Evolutionary conservation across 2,113 vertebrate species (phyloP), one percentile per base, ranked within the genome.

Genomic region (Sylvietta virens): DNA sequence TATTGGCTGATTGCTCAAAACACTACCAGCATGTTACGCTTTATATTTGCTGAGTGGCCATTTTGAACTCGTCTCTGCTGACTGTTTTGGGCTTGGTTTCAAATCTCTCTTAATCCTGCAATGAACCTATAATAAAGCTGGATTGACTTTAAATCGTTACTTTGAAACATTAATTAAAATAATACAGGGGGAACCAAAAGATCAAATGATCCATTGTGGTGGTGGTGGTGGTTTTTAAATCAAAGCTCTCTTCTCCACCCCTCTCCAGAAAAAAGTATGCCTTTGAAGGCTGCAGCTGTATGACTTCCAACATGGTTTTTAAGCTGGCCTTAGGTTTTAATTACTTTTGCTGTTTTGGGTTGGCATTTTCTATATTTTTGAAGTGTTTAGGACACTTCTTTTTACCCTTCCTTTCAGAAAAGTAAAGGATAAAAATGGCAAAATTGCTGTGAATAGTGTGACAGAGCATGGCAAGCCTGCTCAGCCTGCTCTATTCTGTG

Each of bases 71-170:
- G 66, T 83, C 94, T 97, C 86, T 98, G 96, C 95, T 98, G 96
- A 97, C 93, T 97, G 51, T 45, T 35, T 91, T 87, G 44, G 97
- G 97, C 95, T 97, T 90, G 17, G 28, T 96, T 97, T 98, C 97
- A 98, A 97, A 96, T 97, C 95, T 94, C 88, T 94, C 65, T 94
- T 98, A 97, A 97, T 98, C 96, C 97, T 94, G 92, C 96, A 98
- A 93, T 95, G 94, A 97, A 97, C 92, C 90, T 98, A 98, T 97
- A 97, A 97, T 98, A 97, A 98, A 97, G 71, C 92, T 93, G 82
- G 83, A 93, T 86, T 88, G 88, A 87, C 87, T 94, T 97, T 90
- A 94, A 97, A 95, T 96, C 45, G n/a, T 96, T 90, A 83, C 95
- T 97, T 96, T 88, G 93, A 94, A 91, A 93, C 77, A 81, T 96